Evolutionary conservation across 2,113 vertebrate species (phyloP).

Genomic region (Neolamprologus caudopunctatus): DNA sequence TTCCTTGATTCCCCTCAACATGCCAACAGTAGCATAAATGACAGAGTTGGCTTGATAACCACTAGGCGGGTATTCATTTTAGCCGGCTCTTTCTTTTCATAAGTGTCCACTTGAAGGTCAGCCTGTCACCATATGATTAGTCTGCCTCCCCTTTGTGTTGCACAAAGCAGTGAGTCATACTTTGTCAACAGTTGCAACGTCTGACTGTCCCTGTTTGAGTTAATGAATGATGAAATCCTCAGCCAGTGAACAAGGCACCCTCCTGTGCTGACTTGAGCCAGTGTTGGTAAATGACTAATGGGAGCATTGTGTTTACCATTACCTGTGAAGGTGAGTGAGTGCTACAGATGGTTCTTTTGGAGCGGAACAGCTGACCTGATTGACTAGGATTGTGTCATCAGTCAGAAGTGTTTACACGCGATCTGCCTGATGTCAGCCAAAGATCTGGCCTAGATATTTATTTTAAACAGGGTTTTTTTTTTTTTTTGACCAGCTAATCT

Average conservation of each 20-base stretch:
- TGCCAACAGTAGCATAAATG: not conserved
- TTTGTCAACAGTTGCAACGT: conserved; percentile 53
- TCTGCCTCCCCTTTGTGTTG: conserved; percentile 23
- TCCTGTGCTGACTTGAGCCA: conserved; percentile 23
- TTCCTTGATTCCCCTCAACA: not conserved
- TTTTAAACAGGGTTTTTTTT: not conserved
- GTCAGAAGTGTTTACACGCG: conserved; percentile 38
- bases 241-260: conserved; percentile 32
- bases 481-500: conserved; percentile 10
- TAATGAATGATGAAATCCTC: conserved; percentile 64
- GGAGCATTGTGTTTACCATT: conserved; percentile 29
- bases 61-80: not conserved
- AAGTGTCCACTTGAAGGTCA: conserved; percentile 44
- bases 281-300: conserved; percentile 62
- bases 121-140: conserved; percentile 13
- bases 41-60: not conserved
- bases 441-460: not conserved
- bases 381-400: conserved; percentile 31
- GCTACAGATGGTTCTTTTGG: not conserved
- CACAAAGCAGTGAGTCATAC: conserved; percentile 59
- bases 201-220: conserved; percentile 49
- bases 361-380: conserved; percentile 9
- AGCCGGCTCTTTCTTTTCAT: conserved; percentile 15
- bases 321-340: conserved; percentile 45
- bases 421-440: conserved; percentile 14